A percentile compares a stretch with the other conserved stretches of the same genome.
Conservation (phyloP, 2,113 vertebrate genomes). For the Otus sunia region DNA sequence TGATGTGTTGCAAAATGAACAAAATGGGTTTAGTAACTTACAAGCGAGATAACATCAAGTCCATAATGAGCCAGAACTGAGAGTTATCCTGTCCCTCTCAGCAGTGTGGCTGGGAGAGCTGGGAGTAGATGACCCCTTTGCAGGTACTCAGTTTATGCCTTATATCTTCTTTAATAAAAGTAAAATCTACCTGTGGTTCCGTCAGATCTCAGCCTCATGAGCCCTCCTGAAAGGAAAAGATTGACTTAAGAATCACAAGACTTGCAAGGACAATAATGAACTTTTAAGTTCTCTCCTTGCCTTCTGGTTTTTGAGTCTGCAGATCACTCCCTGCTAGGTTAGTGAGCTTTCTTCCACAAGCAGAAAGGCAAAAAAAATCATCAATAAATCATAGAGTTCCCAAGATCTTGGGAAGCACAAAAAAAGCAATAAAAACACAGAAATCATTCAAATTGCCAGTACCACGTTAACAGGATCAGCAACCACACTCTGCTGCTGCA, state of each 20-base stretch:
- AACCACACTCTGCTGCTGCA: not conserved
- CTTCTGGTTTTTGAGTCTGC: not conserved
- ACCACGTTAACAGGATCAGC: not conserved
- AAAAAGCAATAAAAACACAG: not conserved
- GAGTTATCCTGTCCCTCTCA: not conserved
- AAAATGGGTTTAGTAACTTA: conserved; percentile 43
- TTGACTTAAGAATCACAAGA: not conserved
- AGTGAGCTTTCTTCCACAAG: not conserved
- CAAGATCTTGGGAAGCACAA: not conserved
- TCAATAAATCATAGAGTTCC: not conserved
- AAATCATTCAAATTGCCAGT: not conserved
- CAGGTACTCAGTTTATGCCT: not conserved
- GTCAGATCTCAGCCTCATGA: not conserved
- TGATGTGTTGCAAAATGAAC: conserved; percentile 54
- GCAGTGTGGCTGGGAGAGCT: not conserved
- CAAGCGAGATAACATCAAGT: conserved; percentile 40
- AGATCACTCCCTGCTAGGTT: not conserved
- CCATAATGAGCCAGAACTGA: conserved; percentile 22
- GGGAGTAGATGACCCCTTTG: not conserved
- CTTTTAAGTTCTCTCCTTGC: not conserved
- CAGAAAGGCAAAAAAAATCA: not conserved
- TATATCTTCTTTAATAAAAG: not conserved
- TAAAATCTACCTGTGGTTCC: not conserved
- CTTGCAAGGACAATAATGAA: not conserved
- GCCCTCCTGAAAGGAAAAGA: not conserved